Base-by-base conservation (phyloP, 2,888 invertebrate species). In the Epirrhoe tristata region DNA sequence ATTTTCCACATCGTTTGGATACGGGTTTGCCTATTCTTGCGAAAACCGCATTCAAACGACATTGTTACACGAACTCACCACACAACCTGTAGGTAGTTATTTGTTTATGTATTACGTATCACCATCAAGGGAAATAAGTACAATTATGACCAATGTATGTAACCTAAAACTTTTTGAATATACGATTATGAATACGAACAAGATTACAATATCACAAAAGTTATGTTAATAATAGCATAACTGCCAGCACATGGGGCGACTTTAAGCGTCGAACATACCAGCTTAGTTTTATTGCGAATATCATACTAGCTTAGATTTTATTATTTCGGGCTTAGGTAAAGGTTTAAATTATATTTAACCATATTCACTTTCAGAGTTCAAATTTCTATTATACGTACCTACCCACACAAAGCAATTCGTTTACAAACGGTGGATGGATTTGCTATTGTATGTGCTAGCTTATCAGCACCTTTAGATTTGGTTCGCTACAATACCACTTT, bases 121-220 rank as follows among this genome's bases (percentile, higher is more conserved):
- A 43, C 39, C 39, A 43, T 12, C 39, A 43, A 43, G 39, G 12
- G 39, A 43, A 43, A 43, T 12, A n/a, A n/a, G n/a, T n/a, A 43
- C 39, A 43, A 43, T 43, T 12, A 43, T 43, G 39, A n/a, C n/a
- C n/a, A n/a, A n/a, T n/a, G n/a, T n/a, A n/a, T n/a, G n/a, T n/a
- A n/a, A n/a, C n/a, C n/a, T n/a, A n/a, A n/a, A n/a, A n/a, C n/a
- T n/a, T n/a, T n/a, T n/a, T n/a, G n/a, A n/a, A n/a, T n/a, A n/a
- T n/a, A n/a, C n/a, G n/a, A n/a, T n/a, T n/a, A n/a, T n/a, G n/a
- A n/a, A n/a, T n/a, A n/a, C n/a, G n/a, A 43, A 43, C 39, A 43
- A 43, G 39, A 43, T 43, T 43, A 43, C 39, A 43, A 36, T 43
- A 43, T 43, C 12, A 43, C 39, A 43, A 43, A 43, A 43, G 39